A percentile compares a stretch with the other conserved stretches of the same genome.
Conservation (phyloP, 2,888 invertebrate genomes). For the Aspidiotus destructor region DNA sequence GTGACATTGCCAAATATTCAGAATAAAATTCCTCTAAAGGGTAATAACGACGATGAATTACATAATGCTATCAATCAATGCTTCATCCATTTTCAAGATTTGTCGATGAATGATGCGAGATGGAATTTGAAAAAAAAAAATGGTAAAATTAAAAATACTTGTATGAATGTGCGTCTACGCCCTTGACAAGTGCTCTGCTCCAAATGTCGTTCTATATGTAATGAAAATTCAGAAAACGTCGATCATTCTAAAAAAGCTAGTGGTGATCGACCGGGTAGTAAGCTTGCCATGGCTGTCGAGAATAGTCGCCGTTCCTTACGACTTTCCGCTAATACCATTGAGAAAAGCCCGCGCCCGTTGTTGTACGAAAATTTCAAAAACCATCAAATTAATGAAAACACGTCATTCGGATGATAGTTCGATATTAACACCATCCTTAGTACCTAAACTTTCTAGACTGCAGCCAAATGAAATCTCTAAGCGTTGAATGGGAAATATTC, state of each 20-base stretch:
- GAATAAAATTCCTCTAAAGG: constrained; percentile 40
- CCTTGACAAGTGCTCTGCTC: constrained; percentile 78
- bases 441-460: constrained; percentile 55
- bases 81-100: constrained; percentile 65
- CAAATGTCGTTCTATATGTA: constrained; percentile 74
- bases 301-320: constrained; percentile 24
- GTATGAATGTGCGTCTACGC: constrained; percentile 70
- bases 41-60: constrained; percentile 53
- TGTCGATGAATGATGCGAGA: constrained; percentile 39
- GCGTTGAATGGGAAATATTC: constrained; percentile 45
- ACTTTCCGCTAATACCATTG: constrained; percentile 34
- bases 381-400: constrained; percentile 37
- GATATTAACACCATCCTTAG: constrained; percentile 42
- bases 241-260: constrained; percentile 38
- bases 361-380: constrained; percentile 39
- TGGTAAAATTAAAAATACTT: constrained; percentile 43
- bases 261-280: constrained; percentile 22
- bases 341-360: constrained; percentile 37
- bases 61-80: constrained; percentile 61
- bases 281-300: constrained; percentile 23
- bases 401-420: constrained; percentile 12
- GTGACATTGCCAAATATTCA: constrained; percentile 51
- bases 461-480: constrained; percentile 52
- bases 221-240: constrained; percentile 70
- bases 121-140: constrained; percentile 2